Evolutionary conservation across 2,797 vertebrate genomes (phyloP).

Genomic region (Mormyrops attenuatus): DNA sequence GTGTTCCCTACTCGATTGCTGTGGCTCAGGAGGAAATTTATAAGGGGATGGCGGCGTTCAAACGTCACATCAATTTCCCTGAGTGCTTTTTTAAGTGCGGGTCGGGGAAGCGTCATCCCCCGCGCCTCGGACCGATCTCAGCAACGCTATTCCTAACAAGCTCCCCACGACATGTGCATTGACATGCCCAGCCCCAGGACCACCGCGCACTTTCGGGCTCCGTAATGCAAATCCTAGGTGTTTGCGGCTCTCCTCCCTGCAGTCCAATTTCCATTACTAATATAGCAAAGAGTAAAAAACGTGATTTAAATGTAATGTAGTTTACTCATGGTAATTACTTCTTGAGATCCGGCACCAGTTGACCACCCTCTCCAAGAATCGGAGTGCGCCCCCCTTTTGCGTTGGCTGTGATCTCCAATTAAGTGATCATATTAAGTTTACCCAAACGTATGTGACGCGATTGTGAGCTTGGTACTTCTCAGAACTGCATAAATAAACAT

Average conservation of each 20-base stretch:
- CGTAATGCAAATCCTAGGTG: not conserved
- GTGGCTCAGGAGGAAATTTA: slow-evolving; percentile 26
- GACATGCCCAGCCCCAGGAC: not conserved
- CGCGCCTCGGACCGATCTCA: slow-evolving; percentile 40
- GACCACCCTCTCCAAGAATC: not conserved
- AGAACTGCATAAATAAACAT: not conserved
- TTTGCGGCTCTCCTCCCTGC: not conserved
- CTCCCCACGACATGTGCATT: not conserved
- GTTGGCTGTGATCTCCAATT: not conserved
- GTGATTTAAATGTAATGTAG: slow-evolving; percentile 1
- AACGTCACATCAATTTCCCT: slow-evolving; percentile 30
- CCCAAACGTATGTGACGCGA: not conserved
- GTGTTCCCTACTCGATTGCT: slow-evolving; percentile 25
- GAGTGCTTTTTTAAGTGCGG: slow-evolving; percentile 32
- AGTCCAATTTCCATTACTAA: not conserved
- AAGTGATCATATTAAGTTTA: not conserved
- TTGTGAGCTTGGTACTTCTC: not conserved
- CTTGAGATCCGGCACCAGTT: not conserved
- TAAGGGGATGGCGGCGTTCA: slow-evolving; percentile 35
- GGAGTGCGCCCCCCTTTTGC: not conserved
- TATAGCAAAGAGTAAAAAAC: not conserved
- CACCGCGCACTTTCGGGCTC: not conserved
- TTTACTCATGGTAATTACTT: slow-evolving; percentile 18
- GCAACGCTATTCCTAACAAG: not conserved
- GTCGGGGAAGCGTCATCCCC: slow-evolving; percentile 27